Base-by-base conservation (phyloP, 2,797 vertebrate genomes). In the Helostoma temminkii region DNA sequence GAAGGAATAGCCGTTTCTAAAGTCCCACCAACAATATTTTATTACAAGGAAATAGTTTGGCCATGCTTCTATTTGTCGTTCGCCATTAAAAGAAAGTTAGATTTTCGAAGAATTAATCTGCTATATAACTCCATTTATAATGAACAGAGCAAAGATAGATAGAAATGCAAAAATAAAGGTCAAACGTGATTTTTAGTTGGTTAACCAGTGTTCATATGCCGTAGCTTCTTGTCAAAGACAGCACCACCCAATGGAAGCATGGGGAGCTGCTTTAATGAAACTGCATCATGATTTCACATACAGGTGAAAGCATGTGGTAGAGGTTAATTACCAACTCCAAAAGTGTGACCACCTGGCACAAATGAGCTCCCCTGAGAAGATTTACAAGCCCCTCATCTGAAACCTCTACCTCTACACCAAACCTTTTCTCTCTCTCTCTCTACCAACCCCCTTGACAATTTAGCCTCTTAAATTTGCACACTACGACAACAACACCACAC, bases 281-380 rank as follows among this genome's bases (percentile, higher is more conserved):
- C 43, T 32, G 0, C 62, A 55, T 66, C 39, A 34, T 78, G 72
- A 84, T 73, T 84, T 90, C 66, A 82, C 80, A 81, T 67, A 37
- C 71, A 82, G 82, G 85, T 90, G 88, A 89, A 69, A 92, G 83
- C 83, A 89, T 88, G 86, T 80, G 83, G 80, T 79, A 64, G 37
- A 76, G 81, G 76, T 89, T 85, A 80, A 68, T 74, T 82, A 83
- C 78, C 63, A 84, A 66, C 76, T 84, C 78, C 34, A 37, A 75
- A 81, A 79, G 69, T 83, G 79, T 85, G 82, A 64, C 70, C 86
- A 88, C 82, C 83, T 85, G 83, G 83, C 63, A 80, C 70, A 84
- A 83, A 91, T 85, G 76, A 89, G 80, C 64, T 83, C 85, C 78
- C 79, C 72, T 54, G 85, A 89, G 80, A 80, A 76, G 78, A 86